Evolutionary conservation across 2,797 vertebrate genomes (phyloP).

Genomic region (Eleutherodactylus coqui): DNA sequence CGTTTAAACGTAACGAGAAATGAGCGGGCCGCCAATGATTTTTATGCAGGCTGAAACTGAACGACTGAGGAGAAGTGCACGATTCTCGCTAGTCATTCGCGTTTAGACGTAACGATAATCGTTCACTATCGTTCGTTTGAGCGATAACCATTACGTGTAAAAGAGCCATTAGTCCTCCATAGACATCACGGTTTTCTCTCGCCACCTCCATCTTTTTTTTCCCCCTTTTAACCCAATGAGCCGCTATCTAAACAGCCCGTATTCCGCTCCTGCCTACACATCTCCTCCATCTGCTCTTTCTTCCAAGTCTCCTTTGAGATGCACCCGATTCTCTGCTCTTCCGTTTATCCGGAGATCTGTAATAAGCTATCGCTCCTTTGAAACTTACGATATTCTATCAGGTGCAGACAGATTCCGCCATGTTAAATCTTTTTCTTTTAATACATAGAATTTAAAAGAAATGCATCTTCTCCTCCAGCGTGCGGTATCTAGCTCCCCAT

Average conservation of each 20-base stretch:
- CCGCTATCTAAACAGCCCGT: background rate
- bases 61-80: no score
- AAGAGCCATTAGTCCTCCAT: background rate
- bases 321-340: background rate
- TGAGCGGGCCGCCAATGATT: no score
- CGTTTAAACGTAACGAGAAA: no score
- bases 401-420: background rate
- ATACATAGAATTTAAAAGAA: background rate
- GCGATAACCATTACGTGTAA: no score
- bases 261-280: background rate
- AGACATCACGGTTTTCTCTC: background rate
- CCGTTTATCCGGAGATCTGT: background rate
- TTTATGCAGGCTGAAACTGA: no score
- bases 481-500: background rate
- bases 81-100: no score
- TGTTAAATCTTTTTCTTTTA: background rate
- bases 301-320: background rate
- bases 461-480: background rate
- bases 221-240: no score
- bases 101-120: no score
- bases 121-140: no score
- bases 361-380: background rate
- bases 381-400: conserved; percentile 10
- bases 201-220: background rate
- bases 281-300: background rate